A percentile compares a stretch with the other conserved stretches of the same genome.
Evolutionary conservation across 2,888 invertebrate genomes (phyloP).

Genomic region (Drosophila borealis): DNA sequence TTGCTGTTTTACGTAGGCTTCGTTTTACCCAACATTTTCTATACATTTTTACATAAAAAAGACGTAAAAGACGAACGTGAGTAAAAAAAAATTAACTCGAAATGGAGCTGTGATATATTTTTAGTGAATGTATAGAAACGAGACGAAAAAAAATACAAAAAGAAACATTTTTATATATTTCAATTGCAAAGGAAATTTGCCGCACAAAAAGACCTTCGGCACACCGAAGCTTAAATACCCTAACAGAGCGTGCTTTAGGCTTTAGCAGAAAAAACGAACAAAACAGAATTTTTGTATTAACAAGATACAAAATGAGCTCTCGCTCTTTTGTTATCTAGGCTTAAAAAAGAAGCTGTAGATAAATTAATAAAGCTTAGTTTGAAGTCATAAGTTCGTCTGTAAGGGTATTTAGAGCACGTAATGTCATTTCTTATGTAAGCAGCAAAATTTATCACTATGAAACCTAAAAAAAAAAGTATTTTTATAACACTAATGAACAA

Average conservation of each 20-base stretch:
- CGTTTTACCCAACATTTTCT: slow-evolving; percentile 60
- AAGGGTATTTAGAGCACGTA: slow-evolving; percentile 15
- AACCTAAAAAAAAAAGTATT: slow-evolving; percentile 55
- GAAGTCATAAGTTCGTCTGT: slow-evolving; percentile 1
- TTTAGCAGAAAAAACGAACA: no score
- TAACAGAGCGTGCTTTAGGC: slow-evolving; percentile 16
- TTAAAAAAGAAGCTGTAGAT: neutral
- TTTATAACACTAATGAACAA: slow-evolving; percentile 48
- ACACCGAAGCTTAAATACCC: slow-evolving; percentile 28
- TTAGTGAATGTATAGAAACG: slow-evolving; percentile 64
- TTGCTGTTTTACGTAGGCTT: slow-evolving; percentile 66
- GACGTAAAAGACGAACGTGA: slow-evolving; percentile 18
- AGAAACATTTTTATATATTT: slow-evolving; percentile 18
- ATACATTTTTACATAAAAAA: slow-evolving; percentile 59
- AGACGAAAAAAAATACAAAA: slow-evolving; percentile 16
- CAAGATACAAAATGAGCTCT: no score
- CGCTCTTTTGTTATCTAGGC: neutral
- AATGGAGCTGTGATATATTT: slow-evolving; percentile 78
- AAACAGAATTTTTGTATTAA: neutral
- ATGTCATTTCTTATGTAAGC: slow-evolving; percentile 50
- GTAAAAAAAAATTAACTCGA: slow-evolving; percentile 56
- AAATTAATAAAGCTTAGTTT: neutral
- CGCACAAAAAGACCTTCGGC: slow-evolving; percentile 40
- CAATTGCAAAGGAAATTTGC: slow-evolving; percentile 38
- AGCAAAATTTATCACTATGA: slow-evolving; percentile 49